Conservation (phyloP, 2,797 vertebrate species). For the Phrynocephalus forsythii region DNA sequence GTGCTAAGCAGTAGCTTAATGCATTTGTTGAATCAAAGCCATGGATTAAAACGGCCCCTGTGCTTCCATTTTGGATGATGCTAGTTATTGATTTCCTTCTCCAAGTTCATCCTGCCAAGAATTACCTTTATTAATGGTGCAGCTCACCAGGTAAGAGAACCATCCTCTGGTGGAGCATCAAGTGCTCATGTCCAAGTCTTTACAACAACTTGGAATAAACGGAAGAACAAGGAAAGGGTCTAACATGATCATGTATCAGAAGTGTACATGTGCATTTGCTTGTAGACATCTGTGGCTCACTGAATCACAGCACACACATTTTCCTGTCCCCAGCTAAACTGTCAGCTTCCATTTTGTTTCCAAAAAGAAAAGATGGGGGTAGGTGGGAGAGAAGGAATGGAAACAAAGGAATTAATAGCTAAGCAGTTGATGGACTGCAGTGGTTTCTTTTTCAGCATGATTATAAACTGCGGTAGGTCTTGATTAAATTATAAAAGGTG, state of each 20-base stretch:
- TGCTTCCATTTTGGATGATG: constrained; percentile 26
- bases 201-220: not conserved
- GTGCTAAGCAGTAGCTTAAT: constrained; percentile 68
- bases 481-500: constrained; percentile 60
- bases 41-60: constrained; percentile 40
- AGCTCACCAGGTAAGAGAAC: not conserved
- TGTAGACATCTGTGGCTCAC: not conserved
- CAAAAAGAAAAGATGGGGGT: not conserved
- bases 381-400: constrained; percentile 13
- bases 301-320: not conserved
- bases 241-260: not conserved
- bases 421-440: not conserved
- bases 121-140: not conserved
- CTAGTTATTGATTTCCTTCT: constrained; percentile 45
- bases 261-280: not conserved
- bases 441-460: constrained; percentile 39
- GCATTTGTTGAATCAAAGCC: constrained; percentile 64
- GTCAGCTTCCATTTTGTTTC: not conserved
- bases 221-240: not conserved
- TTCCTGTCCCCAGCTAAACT: not conserved
- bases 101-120: constrained; percentile 35
- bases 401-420: not conserved
- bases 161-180: not conserved
- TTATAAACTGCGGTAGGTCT: constrained; percentile 51
- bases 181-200: not conserved